Evolutionary conservation across 2,113 vertebrate species (phyloP).

Genomic region (Dinomys branickii): DNA sequence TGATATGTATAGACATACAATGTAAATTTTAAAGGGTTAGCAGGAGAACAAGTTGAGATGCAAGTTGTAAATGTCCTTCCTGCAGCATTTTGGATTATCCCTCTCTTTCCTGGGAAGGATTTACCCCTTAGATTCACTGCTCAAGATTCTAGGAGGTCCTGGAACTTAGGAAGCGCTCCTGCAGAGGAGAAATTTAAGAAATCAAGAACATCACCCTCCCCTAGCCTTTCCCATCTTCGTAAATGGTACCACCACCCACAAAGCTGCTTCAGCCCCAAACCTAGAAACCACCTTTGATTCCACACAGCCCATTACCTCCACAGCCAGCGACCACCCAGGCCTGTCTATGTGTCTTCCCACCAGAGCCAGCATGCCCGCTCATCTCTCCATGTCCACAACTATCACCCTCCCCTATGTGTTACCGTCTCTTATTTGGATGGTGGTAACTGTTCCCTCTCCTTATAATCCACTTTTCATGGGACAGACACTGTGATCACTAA

Average conservation of each 20-base stretch:
- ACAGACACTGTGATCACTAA: not conserved
- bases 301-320: not conserved
- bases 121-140: not conserved
- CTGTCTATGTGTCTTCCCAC: not conserved
- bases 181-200: not conserved
- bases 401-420: too few species aligned
- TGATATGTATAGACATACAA: not conserved
- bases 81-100: not conserved
- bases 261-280: not conserved
- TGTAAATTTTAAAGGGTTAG: not conserved
- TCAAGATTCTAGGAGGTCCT: not conserved
- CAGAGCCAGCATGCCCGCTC: not conserved
- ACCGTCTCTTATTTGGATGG: not conserved
- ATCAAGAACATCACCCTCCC: not conserved
- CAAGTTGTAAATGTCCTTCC: not conserved
- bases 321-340: not conserved
- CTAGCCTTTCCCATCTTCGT: not conserved
- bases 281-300: not conserved
- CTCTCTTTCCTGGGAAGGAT: not conserved
- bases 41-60: not conserved
- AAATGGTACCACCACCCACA: not conserved
- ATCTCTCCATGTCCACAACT: not conserved
- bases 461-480: not conserved
- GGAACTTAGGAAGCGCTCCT: not conserved
- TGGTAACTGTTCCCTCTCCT: not conserved